Base-by-base conservation (phyloP, 2,888 invertebrate genomes). In the Patella caerulea region DNA sequence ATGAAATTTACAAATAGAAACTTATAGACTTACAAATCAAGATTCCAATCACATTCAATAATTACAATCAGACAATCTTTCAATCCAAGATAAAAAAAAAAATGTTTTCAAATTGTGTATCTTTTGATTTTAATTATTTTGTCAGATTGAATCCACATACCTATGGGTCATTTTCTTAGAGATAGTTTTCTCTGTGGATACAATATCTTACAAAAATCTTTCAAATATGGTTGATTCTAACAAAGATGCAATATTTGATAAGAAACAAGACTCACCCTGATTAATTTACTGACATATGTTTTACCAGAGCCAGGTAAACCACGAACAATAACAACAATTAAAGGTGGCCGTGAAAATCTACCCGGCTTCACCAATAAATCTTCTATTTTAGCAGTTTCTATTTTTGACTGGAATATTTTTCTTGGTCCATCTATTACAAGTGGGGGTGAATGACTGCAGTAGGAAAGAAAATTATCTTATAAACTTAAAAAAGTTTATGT, bases 301-400 rank as follows among this genome's bases (percentile, higher is more conserved):
- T 98, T 98, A 59, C 98, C 98, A 91, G 97, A 96, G 14, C 98
- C 98, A 0, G 98, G 98, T 19, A 96, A 95, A 5, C 98, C 98
- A 91, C 98, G 93, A 74, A 99, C 92, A 86, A 99, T 96, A 78
- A 98, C 95, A 54, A 96, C 96, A 86, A 98, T 95, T 91, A 94
- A 93, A 24, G 91, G 93, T 29, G 98, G 97, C 85, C 98, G 94
- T 85, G 94, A 94, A 80, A 94, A 93, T 73, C 98, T 94, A 12
- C 96, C 96, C 2, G 98, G 98, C 34, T 94, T 92, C 88, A 94
- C 94, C 73, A 98, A 92, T 79, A 98, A 92, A 90, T 98, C 97
- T 89, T 97, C 96, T 85, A 98, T 95, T 92, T 91, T 87, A 3
- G 91, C 88, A 94, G 94, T 86, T 78, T 91, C 90, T 53, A 85